Percentiles rank a stretch among this genome's conserved stretches.
Conservation (phyloP, 2,797 vertebrate genomes). For the Mus caroli region DNA sequence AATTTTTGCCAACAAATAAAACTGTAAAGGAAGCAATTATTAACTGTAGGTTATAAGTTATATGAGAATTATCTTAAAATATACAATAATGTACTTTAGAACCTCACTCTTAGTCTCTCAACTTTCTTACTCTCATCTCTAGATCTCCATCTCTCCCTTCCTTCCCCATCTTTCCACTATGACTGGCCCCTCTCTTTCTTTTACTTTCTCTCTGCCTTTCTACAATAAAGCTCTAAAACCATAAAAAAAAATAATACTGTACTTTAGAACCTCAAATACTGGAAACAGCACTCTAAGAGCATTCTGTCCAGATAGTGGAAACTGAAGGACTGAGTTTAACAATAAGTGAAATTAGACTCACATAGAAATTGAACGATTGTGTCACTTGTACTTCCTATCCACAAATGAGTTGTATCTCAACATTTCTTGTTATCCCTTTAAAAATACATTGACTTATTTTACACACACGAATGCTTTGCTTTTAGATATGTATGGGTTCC, state of each 20-base stretch:
- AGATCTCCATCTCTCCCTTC: too few relatives aligned
- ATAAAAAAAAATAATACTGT: neutral
- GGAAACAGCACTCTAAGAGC: neutral
- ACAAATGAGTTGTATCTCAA: neutral
- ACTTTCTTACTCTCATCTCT: too few relatives aligned
- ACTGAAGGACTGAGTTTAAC: neutral
- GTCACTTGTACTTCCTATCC: neutral
- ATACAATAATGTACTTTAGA: neutral
- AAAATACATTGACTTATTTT: neutral
- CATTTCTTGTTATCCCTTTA: neutral
- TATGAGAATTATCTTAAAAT: neutral
- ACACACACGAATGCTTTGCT: neutral
- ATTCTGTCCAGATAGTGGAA: neutral
- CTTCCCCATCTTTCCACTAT: too few relatives aligned
- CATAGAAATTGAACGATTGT: constrained; percentile 13
- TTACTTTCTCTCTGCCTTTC: too few relatives aligned
- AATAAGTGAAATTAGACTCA: neutral
- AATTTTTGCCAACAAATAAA: neutral
- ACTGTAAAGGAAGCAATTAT: neutral
- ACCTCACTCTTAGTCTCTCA: too few relatives aligned
- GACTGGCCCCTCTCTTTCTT: too few relatives aligned
- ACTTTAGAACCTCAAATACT: neutral
- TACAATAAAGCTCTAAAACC: too few relatives aligned
- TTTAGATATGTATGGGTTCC: neutral
- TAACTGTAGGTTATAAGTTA: neutral